Evolutionary conservation across 1,140 invertebrate genomes (phyloP).

Genomic region (Drosophila pectinifera): DNA sequence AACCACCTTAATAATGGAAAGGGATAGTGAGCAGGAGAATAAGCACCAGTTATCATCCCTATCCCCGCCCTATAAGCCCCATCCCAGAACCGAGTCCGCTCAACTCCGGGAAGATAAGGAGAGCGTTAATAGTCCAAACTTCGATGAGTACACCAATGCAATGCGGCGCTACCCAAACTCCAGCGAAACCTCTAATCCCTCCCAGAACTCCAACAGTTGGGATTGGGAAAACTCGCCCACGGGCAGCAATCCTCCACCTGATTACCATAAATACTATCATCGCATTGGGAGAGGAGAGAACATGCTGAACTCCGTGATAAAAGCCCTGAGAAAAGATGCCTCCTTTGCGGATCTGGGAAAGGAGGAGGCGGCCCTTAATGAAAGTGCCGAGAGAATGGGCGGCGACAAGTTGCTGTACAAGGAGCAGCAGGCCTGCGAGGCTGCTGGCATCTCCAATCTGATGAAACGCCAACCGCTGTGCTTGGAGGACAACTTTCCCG

Average conservation of each 20-base stretch:
- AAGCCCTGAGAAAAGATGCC: slow-evolving; percentile 68
- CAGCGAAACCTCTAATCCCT: slow-evolving; percentile 71
- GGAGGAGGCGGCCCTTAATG: slow-evolving; percentile 60
- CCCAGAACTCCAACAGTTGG: slow-evolving; percentile 73
- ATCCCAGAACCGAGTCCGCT: slow-evolving; percentile 31
- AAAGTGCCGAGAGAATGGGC: slow-evolving; percentile 52
- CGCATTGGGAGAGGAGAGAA: slow-evolving; percentile 59
- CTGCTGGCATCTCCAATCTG: slow-evolving; percentile 62
- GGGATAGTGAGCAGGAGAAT: slow-evolving; percentile 65
- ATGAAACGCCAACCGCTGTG: slow-evolving; percentile 65
- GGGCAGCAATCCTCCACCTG: slow-evolving; percentile 35
- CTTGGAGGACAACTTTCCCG: slow-evolving; percentile 47
- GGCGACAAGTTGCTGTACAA: slow-evolving; percentile 68
- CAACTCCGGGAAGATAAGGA: slow-evolving; percentile 56
- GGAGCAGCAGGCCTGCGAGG: slow-evolving; percentile 46
- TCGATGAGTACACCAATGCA: slow-evolving; percentile 60
- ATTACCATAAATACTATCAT: slow-evolving; percentile 62
- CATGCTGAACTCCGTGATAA: slow-evolving; percentile 75
- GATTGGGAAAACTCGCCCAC: slow-evolving; percentile 62
- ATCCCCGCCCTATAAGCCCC: slow-evolving; percentile 58
- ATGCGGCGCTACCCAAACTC: slow-evolving; percentile 68
- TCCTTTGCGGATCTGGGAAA: slow-evolving; percentile 58
- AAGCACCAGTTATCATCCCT: slow-evolving; percentile 53
- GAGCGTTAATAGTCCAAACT: slow-evolving; percentile 53
- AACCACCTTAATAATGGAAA: slow-evolving; percentile 78